These are phyloP conservation scores for Alaudala cheleensis DNA, from an alignment of 2,113 vertebrate genomes.

Conservation along the genomic window DNA sequence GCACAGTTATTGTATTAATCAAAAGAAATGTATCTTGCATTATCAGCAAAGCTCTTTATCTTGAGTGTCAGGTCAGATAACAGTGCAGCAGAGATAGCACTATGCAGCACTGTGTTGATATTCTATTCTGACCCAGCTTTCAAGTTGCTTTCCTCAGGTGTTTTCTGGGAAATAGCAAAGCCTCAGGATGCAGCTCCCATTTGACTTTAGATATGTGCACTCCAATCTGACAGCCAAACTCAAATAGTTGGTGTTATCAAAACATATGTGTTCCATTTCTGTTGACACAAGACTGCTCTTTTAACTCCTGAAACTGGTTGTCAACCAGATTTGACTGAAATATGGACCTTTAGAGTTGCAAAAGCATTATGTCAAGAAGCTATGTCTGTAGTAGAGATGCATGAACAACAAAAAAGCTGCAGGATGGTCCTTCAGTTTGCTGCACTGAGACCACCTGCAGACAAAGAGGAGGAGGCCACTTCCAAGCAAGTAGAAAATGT, in stretches of 20 bases:
- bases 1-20: not conserved
- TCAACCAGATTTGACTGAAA: not conserved
- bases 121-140: not conserved
- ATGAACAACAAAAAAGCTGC: not conserved
- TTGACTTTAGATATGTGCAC: not conserved
- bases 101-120: not conserved
- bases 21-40: not conserved
- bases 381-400: not conserved
- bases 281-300: not conserved
- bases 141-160: not conserved
- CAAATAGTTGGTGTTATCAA: not conserved
- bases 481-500: not conserved
- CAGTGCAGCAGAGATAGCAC: rapidly evolving
- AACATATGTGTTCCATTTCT: not conserved
- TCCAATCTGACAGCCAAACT: not conserved
- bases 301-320: not conserved
- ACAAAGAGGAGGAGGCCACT: not conserved
- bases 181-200: not conserved
- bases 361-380: not conserved
- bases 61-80: not conserved
- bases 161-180: not conserved
- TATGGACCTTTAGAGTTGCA: not conserved
- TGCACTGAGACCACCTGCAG: not conserved
- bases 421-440: not conserved
- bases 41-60: not conserved